phyloP scores from a whole-genome alignment of 2,797 vertebrate genomes.

The Malurus leucopterus region DNA sequence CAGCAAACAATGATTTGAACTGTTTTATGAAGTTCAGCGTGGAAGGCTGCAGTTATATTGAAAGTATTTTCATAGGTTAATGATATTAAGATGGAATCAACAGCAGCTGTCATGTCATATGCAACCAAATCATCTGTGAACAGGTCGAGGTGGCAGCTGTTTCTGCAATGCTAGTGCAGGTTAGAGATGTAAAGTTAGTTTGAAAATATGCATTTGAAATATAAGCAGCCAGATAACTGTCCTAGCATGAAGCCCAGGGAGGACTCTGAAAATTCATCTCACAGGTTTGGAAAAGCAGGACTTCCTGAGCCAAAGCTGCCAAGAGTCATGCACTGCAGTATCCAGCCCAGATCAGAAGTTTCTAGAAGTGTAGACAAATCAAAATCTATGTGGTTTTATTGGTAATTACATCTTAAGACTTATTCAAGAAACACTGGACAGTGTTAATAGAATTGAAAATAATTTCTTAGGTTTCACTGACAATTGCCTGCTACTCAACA shows the following conservation, averaged over 20 bases:
- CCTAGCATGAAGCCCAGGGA: not conserved
- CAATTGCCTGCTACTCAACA: not conserved
- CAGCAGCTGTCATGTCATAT: not conserved
- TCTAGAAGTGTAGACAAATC: not conserved
- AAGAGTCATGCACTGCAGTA: not conserved
- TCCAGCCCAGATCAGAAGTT: not conserved
- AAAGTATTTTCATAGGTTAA: slow-evolving; percentile 40
- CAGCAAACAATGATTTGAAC: slow-evolving; percentile 58
- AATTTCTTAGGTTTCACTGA: not conserved
- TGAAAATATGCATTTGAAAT: not conserved
- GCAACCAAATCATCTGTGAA: not conserved
- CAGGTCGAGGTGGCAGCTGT: not conserved
- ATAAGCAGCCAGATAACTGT: not conserved
- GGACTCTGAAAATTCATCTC: not conserved
- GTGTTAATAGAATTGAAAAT: not conserved
- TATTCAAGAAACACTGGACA: not conserved
- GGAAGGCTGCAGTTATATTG: not conserved
- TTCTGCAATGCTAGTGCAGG: not conserved
- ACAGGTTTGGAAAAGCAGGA: not conserved
- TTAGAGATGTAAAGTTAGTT: not conserved
- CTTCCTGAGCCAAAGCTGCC: not conserved
- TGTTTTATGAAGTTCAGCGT: slow-evolving; percentile 16
- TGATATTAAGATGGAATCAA: slow-evolving; percentile 13
- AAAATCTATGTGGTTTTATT: not conserved
- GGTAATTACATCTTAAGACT: not conserved